Evolutionary conservation across 2,888 invertebrate species (phyloP).

Genomic region (Melanotus villosus): DNA sequence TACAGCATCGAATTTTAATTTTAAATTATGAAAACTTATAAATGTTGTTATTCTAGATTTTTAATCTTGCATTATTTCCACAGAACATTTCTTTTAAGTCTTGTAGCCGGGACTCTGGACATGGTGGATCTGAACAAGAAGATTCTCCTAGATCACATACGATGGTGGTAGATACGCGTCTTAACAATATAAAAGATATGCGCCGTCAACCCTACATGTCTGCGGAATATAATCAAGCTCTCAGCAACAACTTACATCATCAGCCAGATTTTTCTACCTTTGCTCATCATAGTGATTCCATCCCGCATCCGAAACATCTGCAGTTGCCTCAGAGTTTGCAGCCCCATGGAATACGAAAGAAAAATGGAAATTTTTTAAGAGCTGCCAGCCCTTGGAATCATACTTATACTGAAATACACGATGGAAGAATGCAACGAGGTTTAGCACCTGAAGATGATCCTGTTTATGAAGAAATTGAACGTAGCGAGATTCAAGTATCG

Average conservation of each 20-base stretch:
- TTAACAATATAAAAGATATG: conserved; percentile 72
- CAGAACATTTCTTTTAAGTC: conserved; percentile 92
- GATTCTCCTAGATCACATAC: conserved; percentile 76
- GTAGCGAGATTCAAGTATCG: conserved; percentile 80
- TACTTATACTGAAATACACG: conserved; percentile 83
- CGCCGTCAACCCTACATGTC: conserved; percentile 68
- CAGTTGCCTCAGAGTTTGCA: conserved; percentile 60
- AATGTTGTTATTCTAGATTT: too few species aligned
- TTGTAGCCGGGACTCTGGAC: conserved; percentile 76
- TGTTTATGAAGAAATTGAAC: conserved; percentile 86
- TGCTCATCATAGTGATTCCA: conserved; percentile 58
- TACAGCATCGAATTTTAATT: too few species aligned
- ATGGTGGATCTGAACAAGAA: conserved; percentile 77
- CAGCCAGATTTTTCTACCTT: conserved; percentile 61
- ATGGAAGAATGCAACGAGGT: conserved; percentile 67
- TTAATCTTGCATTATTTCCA: conserved; percentile 56
- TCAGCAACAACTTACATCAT: conserved; percentile 58
- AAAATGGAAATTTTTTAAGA: conserved; percentile 67
- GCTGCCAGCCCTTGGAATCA: conserved; percentile 78
- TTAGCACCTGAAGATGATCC: conserved; percentile 81
- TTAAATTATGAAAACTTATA: too few species aligned
- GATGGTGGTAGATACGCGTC: conserved; percentile 70
- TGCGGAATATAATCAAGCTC: conserved; percentile 66
- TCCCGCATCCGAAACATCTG: conserved; percentile 62
- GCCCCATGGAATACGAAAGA: conserved; percentile 61